Conservation (phyloP, 2,113 vertebrate species). For the Myiagra hebetior region DNA sequence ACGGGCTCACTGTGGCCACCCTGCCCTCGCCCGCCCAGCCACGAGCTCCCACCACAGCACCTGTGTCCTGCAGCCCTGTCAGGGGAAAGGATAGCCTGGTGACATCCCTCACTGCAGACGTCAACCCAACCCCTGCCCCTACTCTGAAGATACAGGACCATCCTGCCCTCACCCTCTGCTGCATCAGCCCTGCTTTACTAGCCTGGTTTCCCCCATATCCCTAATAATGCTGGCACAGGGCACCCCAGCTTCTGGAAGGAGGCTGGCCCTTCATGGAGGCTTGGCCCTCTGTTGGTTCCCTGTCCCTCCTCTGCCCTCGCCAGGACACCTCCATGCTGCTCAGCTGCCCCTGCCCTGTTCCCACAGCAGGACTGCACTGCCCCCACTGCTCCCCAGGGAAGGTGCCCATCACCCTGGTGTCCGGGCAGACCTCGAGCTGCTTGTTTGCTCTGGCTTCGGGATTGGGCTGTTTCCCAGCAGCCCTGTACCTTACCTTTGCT, state of each 20-base stretch:
- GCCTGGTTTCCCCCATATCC: background rate
- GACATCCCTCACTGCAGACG: background rate
- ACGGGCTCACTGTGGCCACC: rapidly evolving
- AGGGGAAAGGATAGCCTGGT: background rate
- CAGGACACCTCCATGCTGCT: background rate
- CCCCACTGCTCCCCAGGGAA: background rate
- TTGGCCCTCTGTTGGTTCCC: rapidly evolving
- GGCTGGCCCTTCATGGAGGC: background rate
- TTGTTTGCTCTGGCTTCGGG: background rate
- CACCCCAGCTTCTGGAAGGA: background rate
- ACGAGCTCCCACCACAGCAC: background rate
- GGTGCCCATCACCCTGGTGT: background rate
- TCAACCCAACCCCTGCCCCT: background rate
- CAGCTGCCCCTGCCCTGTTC: background rate
- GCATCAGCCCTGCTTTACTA: background rate
- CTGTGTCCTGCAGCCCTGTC: background rate
- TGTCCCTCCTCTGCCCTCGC: background rate
- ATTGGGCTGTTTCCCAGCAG: background rate
- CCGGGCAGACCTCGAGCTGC: rapidly evolving
- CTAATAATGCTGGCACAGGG: background rate
- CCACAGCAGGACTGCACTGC: rapidly evolving
- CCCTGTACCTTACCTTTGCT: background rate
- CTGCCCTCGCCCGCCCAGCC: background rate
- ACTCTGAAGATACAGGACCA: rapidly evolving
- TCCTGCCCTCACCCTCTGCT: background rate